Evolutionary conservation across 2,113 vertebrate genomes (phyloP), one percentile per base, ranked within the genome.

Genomic region (Clarias batrachus): DNA sequence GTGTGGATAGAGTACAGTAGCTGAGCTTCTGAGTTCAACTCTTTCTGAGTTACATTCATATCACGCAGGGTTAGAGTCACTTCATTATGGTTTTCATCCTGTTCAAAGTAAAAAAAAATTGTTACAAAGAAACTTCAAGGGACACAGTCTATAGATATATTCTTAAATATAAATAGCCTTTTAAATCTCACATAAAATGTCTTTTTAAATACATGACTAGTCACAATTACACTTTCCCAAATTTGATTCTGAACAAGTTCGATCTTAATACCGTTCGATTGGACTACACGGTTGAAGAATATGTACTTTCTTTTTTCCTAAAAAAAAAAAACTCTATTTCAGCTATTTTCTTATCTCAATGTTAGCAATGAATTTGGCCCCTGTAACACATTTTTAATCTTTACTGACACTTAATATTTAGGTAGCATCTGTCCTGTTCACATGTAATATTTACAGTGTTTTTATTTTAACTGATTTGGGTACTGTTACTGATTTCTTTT

Each of bases 1-100:
- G 93, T 95, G 66, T 95, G 94, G 12, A 93, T 82, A 6, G 93
- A 94, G 89, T 96, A 96, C 19, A 92, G 87, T 0, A 86, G 60
- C 73, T 86, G 57, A 14, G 48, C 25, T 48, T 48, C 48, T 8
- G 48, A n/a, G 17, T 33, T 56, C 21, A n/a, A 77, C 82, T 87
- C 87, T 60, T n/a, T 80, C 17, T 83, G 80, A 30, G 83, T 88
- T 86, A 91, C 93, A 74, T 17, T 92, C 93, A 93, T 95, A 92
- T 91, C 92, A 14, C 71, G 91, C 88, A 92, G 82, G 73, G 59
- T 93, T 86, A 95, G 85, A 0, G 89, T 91, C 60, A 93, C 92
- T n/a, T 84, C 13, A 30, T 60, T 66, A 11, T 66, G 25, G 11
- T 66, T 7, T 62, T 62, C 21, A 62, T 23, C 89, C 94, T 95